Evolutionary conservation across 1,140 invertebrate genomes (phyloP), one percentile per base, ranked within the genome.

Genomic region (Drosophila sp.): DNA sequence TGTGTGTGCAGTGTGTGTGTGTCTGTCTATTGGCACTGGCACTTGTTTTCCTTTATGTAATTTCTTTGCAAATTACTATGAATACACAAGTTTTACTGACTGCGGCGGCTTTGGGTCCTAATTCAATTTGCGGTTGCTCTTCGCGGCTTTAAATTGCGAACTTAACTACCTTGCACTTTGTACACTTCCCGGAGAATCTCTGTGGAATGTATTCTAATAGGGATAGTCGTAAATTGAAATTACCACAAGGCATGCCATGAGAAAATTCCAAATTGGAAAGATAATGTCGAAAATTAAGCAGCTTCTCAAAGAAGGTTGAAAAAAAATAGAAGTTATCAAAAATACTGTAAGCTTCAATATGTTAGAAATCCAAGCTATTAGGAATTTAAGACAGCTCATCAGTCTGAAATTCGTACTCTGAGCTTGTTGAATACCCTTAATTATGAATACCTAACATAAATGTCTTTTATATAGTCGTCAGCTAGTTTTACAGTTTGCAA

Each of bases 41-140:
- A 86, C 81, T 86, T 86, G 82, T 86, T 87, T 87, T 87, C 78
- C 67, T 76, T 86, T 87, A 87, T 86, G 75, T 82, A 86, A 87
- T 86, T 86, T 87, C 82, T 72, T 87, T 82, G 81, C 81, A 80
- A 86, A 87, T 86, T 76, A 82, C 75, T 81, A 69, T 75, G 78
- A 78, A 48, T 65, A 76, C 62, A 65, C 63, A 69, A 67, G 53
- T 67, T 69, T 73, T 41, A 63, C 34, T 32, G 29, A 13, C 38
- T 27, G 34, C 29, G 40, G 50, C 34, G 27, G 64, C 73, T 56
- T 53, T 63, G 40, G 74, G 40, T 57, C 65, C 71, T 87, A 79
- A 82, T 86, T 86, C 82, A 87, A 86, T 86, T 86, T 87, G 82
- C 51, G 83, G 82, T 70, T 86, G 72, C 41, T 53, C 34, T 51